Evolutionary conservation across 2,113 vertebrate species (phyloP), one percentile per base, ranked within the genome.

Genomic region (Bolborhynchus lineola): DNA sequence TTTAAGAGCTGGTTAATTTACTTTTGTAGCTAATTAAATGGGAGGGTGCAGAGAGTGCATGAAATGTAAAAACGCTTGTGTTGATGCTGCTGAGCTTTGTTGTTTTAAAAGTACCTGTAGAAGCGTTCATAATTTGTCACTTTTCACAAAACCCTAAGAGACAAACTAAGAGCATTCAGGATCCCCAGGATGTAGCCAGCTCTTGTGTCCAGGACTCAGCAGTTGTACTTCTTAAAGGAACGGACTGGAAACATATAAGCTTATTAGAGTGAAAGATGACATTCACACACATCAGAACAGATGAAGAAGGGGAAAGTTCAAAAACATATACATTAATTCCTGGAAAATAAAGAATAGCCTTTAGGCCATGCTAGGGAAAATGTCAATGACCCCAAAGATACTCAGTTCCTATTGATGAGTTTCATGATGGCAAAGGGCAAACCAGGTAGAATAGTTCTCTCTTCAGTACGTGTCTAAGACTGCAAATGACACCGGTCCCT

Each of bases 21-120:
- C 97, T 98, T 98, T 97, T 97, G 94, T 96, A 97, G 96, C 97
- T 99, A 99, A 99, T 98, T 98, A 98, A 98, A 96, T 97, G 94
- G 92, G 95, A 98, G 97, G 97, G 77, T 97, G 94, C 90, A 97
- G 94, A 94, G 60, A 81, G 76, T 72, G 92, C 98, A 97, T 97
- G 97, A 98, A 98, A 98, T 98, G 98, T 98, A 98, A 98, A 98
- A 95, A 92, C 94, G 93, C 95, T 97, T 95, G 81, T 88, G 97
- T 95, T 92, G 63, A 95, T 92, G 96, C 96, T 98, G 96, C 93
- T 91, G 91, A 98, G 97, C 97, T 98, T 98, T 98, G 97, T 98
- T 97, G 92, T 95, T 98, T 98, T 98, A 98, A 98, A 98, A 98
- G 97, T 97, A 98, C 94, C 96, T 97, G 93, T 37, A 95, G 97